Percentiles rank a stretch among this genome's conserved stretches.
phyloP scores from a whole-genome alignment of 1,140 invertebrate genomes.

The Melipona quadrifasciata region DNA sequence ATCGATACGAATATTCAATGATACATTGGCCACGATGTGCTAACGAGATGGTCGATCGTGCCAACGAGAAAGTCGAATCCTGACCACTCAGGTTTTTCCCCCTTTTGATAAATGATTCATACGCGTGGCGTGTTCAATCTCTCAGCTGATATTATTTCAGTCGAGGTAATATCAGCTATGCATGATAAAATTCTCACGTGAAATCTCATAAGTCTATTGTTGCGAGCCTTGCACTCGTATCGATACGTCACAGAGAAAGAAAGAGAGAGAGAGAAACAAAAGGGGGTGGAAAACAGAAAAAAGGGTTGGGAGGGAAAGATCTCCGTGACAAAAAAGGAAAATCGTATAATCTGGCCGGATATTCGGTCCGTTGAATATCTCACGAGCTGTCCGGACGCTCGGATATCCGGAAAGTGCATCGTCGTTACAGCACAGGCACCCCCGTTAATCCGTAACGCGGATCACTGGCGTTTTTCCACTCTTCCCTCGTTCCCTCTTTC shows the following conservation, averaged over 20 bases:
- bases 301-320: neutral
- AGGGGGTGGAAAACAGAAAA: neutral
- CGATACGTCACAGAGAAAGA: neutral
- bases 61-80: neutral
- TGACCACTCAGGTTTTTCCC: neutral
- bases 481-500: neutral
- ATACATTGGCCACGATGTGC: neutral
- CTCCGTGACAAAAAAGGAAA: slow-evolving; percentile 54
- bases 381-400: slow-evolving; percentile 60
- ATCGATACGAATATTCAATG: slow-evolving; percentile 1
- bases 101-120: slow-evolving; percentile 2
- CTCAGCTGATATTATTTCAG: too few species aligned
- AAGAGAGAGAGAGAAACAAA: neutral
- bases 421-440: slow-evolving; percentile 55
- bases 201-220: neutral
- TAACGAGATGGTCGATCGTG: neutral
- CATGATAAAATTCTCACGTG: neutral
- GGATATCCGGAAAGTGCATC: slow-evolving; percentile 67
- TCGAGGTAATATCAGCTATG: neutral
- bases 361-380: slow-evolving; percentile 69
- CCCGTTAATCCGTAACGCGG: slow-evolving; percentile 62
- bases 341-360: slow-evolving; percentile 65
- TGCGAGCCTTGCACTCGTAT: too few species aligned
- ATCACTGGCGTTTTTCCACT: slow-evolving; percentile 47
- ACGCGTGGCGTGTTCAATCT: neutral